Evolutionary conservation across 2,113 vertebrate genomes (phyloP), one percentile per base, ranked within the genome.

Genomic region (Gnathonemus longibarbis): DNA sequence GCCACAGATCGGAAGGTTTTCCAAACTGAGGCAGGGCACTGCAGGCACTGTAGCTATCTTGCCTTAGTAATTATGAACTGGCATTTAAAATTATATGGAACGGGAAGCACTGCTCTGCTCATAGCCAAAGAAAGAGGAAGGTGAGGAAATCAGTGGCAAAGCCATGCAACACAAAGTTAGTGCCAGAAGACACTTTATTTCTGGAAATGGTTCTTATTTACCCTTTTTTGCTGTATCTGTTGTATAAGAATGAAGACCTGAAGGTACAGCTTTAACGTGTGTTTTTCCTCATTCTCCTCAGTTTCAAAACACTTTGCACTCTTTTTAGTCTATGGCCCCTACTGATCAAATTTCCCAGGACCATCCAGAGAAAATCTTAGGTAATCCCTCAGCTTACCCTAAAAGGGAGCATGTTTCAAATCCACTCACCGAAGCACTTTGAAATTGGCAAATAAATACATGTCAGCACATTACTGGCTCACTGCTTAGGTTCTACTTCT

Each of bases 361-460:
- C 74, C 74, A 80, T 19, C 74, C 74, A 80, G 74, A 80, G 74
- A 13, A 70, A 70, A 39, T 80, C 74, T 80, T 80, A 31, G 1
- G 15, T 17, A 42, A 80, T 15, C 31, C 35, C 35, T 42, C 15
- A 80, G 74, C 74, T 80, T 42, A 42, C 74, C 74, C 31, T 80
- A 42, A 19, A 27, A 80, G 74, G 74, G 74, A 80, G 74, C 74
- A 42, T 80, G 35, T 80, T 80, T 80, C 74, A 80, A 42, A 80
- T 42, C 35, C 74, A 80, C 74, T 39, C 35, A 42, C 74, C 39
- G 15, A 42, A 80, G 3, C 74, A 80, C 74, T 39, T 48, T 6
- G 5, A 84, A 48, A 46, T 45, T 84, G 62, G 42, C 45, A 88
- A 74, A 88, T 66, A 88, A 88, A 74, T 49, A n/a, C n/a, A 58